These are phyloP conservation scores for Chromobotia macracanthus DNA, from an alignment of 2,797 vertebrate genomes.

Conservation along the genomic window DNA sequence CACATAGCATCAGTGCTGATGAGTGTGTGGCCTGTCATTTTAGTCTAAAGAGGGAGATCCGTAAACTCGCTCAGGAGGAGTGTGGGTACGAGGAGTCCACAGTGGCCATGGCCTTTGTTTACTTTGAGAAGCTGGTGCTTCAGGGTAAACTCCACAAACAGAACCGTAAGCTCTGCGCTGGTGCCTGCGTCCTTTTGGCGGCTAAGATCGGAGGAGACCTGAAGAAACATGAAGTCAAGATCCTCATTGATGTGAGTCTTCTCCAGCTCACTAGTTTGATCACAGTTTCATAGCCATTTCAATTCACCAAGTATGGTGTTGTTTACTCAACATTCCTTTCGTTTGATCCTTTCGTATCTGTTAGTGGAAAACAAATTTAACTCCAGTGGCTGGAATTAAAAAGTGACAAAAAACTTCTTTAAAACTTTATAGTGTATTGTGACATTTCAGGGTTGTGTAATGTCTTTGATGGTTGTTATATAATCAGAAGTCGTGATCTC, in stretches of 20 bases:
- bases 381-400: neutral
- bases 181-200: constrained; percentile 93
- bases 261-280: neutral
- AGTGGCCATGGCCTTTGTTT: constrained; percentile 97
- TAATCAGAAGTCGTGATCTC: constrained; percentile 42
- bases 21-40: constrained; percentile 9
- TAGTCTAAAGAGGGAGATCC: constrained; percentile 96
- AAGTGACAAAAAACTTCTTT: neutral
- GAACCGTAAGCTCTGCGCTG: constrained; percentile 96
- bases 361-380: neutral
- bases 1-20: neutral
- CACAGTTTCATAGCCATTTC: neutral
- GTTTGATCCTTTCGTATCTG: neutral
- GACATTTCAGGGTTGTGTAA: constrained; percentile 27
- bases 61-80: constrained; percentile 92
- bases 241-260: constrained; percentile 91
- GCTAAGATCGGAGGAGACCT: constrained; percentile 97
- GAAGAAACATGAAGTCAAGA: constrained; percentile 96
- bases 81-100: constrained; percentile 95
- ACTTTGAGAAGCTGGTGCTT: constrained; percentile 98
- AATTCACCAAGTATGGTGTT: too few relatives aligned
- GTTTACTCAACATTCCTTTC: neutral
- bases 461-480: constrained; percentile 30
- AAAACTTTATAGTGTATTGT: neutral
- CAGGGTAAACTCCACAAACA: constrained; percentile 98